Evolutionary conservation across 1,140 invertebrate genomes (phyloP), one percentile per base, ranked within the genome.

Genomic region (Bombus confusus): DNA sequence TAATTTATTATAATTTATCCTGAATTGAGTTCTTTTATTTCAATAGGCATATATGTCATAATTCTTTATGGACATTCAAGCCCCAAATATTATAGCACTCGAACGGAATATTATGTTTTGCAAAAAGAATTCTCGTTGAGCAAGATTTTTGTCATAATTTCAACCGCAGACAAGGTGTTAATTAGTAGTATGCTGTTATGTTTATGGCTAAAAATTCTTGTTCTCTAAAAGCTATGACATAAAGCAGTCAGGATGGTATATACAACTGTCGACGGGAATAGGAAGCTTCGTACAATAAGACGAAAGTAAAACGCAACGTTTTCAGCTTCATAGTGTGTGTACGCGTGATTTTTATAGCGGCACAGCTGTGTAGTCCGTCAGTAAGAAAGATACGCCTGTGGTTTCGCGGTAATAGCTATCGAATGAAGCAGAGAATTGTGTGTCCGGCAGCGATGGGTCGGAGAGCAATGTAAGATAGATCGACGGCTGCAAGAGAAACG

Each of bases 401-500:
- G 87, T 92, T 91, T 89, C 79, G 81, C 83, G 57, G 86, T 92
- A 89, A 93, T 92, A 84, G 76, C 86, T 79, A 74, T 85, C 76
- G 87, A 88, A 87, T 64, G 85, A 69, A 85, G 85, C 74, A 87
- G 87, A 82, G 82, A 72, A 77, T 82, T 64, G 87, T 85, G 80
- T 85, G 47, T 89, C 87, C 80, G 80, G 82, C 85, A 88, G 85
- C 85, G 84, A 81, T 83, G 77, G 69, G 80, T 79, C 76, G 62
- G 43, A 72, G 52, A 59, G 52, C n/a, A 64, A 83, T 80, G 76
- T 80, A 83, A 86, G 80, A 89, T 88, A 80, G 87, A 91, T 86
- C 86, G 85, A 76, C 37, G 77, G 80, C 74, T 57, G 39, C 62
- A n/a, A 57, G 80, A 41, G 52, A 62, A 80, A 39, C 22, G 41